Base-by-base conservation (phyloP, 2,888 invertebrate genomes). In the Tortricodes alternella region DNA sequence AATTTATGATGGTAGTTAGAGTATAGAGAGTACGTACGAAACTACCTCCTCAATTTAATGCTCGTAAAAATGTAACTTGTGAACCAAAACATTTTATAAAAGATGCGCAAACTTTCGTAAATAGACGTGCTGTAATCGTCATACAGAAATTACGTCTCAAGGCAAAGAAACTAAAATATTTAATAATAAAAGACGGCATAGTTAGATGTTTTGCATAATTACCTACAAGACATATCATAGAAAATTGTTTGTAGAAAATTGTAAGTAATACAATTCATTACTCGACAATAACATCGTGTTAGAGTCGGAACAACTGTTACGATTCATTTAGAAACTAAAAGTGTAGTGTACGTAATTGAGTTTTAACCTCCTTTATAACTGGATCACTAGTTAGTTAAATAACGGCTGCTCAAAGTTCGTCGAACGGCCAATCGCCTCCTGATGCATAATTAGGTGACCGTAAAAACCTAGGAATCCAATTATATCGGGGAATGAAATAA, bases 281-380 rank as follows among this genome's bases (percentile, higher is more conserved):
- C 27, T 43, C 19, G 9, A 9, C 19, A 44, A 52, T 44, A 44
- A 37, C 19, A 32, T 38, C 32, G 32, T 23, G 11, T n/a, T n/a
- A n/a, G n/a, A n/a, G n/a, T 27, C 16, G 38, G 35, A 38, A 46
- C 29, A n/a, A 38, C 8, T 16, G 16, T 46, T 24, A 53, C 24
- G 8, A 27, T 35, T 48, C 13, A 35, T 34, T 34, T 19, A n/a
- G 46, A 15, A 41, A 24, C 23, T 27, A 21, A 46, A 46, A 16
- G 46, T 46, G 38, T 39, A 41, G n/a, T n/a, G n/a, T 24, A 27
- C n/a, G 23, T 46, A 53, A 24, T 34, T 41, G 27, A 46, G 41
- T 35, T 24, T 41, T 48, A 46, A 55, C 41, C 48, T 48, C 41
- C 18, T 55, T 55, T 23, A 13, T 48, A 53, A 48, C 39, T 53